These are phyloP conservation scores for Sebastes minor DNA, from an alignment of 2,797 vertebrate species.

Conservation along the genomic window DNA sequence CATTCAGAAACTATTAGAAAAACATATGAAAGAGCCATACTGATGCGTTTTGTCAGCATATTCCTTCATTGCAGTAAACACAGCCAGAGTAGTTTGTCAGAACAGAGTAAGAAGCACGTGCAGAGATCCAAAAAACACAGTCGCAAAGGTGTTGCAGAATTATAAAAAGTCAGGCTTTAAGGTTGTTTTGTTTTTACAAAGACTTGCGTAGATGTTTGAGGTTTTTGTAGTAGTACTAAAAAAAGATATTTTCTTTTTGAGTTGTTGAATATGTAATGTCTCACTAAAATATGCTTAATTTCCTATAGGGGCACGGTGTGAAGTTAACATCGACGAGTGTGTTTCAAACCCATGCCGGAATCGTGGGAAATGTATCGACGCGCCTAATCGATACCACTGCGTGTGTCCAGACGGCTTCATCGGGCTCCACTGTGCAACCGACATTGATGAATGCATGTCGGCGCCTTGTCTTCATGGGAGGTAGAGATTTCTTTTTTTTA, in stretches of 20 bases:
- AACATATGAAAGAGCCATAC: not conserved
- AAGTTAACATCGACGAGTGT: conserved; percentile 83
- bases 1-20: not conserved
- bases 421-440: conserved; percentile 81
- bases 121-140: not conserved
- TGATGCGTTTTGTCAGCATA: conserved; percentile 11
- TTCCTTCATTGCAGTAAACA: not conserved
- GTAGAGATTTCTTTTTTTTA: conserved; percentile 69
- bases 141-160: not conserved
- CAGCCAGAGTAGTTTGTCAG: not conserved
- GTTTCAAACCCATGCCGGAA: conserved; percentile 83
- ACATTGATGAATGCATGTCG: conserved; percentile 85
- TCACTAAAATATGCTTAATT: conserved; percentile 27
- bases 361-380: conserved; percentile 81
- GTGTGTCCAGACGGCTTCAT: conserved; percentile 81
- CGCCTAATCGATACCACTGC: conserved; percentile 79
- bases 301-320: conserved; percentile 80
- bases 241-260: not conserved
- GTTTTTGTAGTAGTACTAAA: not conserved
- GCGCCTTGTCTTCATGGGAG: conserved; percentile 88
- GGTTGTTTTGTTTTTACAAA: conserved; percentile 9
- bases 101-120: not conserved
- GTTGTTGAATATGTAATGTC: conserved; percentile 9
- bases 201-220: not conserved
- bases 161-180: not conserved